These are phyloP conservation scores for Papilio demoleus DNA, from an alignment of 2,888 invertebrate species.

Conservation along the genomic window DNA sequence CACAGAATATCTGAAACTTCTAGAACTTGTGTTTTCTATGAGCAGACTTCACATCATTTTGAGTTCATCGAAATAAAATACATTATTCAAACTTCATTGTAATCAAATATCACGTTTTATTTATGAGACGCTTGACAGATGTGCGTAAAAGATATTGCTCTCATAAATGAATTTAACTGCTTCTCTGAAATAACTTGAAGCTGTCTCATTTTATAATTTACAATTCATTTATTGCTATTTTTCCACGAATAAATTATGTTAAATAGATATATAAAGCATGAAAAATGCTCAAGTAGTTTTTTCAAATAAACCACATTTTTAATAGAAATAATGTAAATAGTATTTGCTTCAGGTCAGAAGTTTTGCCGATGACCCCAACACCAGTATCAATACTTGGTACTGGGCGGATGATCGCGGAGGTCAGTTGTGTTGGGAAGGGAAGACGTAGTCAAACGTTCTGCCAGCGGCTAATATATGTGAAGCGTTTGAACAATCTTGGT, in stretches of 20 bases:
- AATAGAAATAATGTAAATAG: too few relatives aligned
- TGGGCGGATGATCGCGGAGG: too few relatives aligned
- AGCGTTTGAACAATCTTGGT: slow-evolving; percentile 10
- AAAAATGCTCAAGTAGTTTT: too few relatives aligned
- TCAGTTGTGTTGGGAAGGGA: too few relatives aligned
- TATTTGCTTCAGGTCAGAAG: too few relatives aligned
- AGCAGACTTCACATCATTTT: neutral
- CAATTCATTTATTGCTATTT: neutral
- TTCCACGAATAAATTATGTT: neutral
- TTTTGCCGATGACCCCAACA: too few relatives aligned
- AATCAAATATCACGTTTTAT: slow-evolving; percentile 17
- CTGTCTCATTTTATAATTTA: neutral
- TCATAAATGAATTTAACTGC: slow-evolving; percentile 17
- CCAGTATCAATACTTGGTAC: too few relatives aligned
- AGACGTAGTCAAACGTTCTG: too few relatives aligned
- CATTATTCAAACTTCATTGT: slow-evolving; percentile 20
- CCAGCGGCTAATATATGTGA: neutral
- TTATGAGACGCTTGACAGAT: slow-evolving; percentile 8
- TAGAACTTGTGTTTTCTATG: neutral
- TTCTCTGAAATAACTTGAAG: slow-evolving; percentile 11
- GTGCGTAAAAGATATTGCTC: slow-evolving; percentile 16
- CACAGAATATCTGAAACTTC: neutral
- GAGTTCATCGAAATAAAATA: slow-evolving; percentile 7
- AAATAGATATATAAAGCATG: neutral
- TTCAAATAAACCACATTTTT: too few relatives aligned